Evolutionary conservation across 1,140 invertebrate species (phyloP), one percentile per base, ranked within the genome.

Genomic region (Gryon sp.): DNA sequence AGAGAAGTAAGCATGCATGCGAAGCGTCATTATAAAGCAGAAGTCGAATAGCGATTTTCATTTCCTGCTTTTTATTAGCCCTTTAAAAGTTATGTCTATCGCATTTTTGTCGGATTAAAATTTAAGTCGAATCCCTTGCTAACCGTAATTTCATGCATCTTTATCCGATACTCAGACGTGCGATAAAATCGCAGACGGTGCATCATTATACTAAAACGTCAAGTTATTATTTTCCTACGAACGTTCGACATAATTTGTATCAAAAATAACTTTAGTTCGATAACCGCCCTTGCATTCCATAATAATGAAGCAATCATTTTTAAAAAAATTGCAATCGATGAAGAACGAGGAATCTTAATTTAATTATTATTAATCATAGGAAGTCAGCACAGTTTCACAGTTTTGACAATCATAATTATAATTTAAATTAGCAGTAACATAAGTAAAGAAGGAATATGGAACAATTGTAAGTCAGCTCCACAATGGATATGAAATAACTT

Each of bases 101-200:
- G 72, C 83, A 80, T 84, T 84, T 84, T 84, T 80, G 79, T 80
- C 81, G 82, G 82, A 84, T 85, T 85, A 84, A 84, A 84, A 81
- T 85, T 85, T 84, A 80, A 83, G 79, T 82, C 81, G 68, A 75
- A 75, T 75, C 62, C 72, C 72, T n/a, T 8, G 63, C 19, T 62
- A 62, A 62, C 46, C 62, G 45, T 75, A 66, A 60, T 75, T 53
- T 62, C 72, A 41, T 75, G 48, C 55, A 57, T 68, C 62, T 68
- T 75, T 75, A 75, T 68, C 57, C 60, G 45, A 68, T 69, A 60
- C 57, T 68, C 63, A 65, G 57, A 69, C 30, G 50, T 19, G 24
- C 50, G 63, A 76, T 68, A 76, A 68, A 76, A 76, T 63, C 32
- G 60, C 59, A 70, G 46, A 70, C 48, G 46, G 46, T 43, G 55